A percentile compares a stretch with the other conserved stretches of the same genome.
phyloP scores from a whole-genome alignment of 2,797 vertebrate species.

The Novumbra hubbsi region DNA sequence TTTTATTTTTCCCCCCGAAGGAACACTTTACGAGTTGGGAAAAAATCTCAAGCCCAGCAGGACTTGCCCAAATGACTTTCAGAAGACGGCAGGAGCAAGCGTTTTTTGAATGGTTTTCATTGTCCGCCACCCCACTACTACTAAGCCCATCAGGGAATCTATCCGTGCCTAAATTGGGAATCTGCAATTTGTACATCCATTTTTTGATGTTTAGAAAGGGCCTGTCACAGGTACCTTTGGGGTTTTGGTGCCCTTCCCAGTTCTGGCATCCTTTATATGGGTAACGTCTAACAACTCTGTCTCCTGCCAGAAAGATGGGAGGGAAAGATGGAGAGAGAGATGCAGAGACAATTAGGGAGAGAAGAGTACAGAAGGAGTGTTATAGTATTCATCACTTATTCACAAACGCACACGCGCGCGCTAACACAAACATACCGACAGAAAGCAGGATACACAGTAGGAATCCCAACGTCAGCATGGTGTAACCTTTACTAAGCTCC shows the following conservation, averaged over 20 bases:
- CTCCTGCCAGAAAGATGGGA: conserved; percentile 47
- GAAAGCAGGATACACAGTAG: conserved; percentile 3
- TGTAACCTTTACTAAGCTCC: background rate
- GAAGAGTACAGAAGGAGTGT: background rate
- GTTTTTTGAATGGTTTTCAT: too few species aligned
- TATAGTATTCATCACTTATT: background rate
- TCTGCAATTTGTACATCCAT: too few species aligned
- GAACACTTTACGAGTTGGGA: too few species aligned
- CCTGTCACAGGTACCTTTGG: conserved; percentile 58
- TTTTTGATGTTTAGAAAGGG: too few species aligned
- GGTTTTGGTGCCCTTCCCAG: conserved; percentile 70
- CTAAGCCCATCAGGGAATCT: too few species aligned
- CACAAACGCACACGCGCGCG: background rate
- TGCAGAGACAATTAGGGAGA: background rate
- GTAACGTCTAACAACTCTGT: conserved; percentile 72
- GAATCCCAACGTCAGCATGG: background rate
- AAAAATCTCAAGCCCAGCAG: too few species aligned
- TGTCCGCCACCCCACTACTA: too few species aligned
- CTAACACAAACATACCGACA: conserved; percentile 2
- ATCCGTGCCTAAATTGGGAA: too few species aligned
- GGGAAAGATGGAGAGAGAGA: conserved; percentile 1
- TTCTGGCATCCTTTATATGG: conserved; percentile 70
- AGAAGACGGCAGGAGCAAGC: too few species aligned
- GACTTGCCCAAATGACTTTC: too few species aligned
- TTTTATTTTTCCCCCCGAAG: too few species aligned